Conservation (phyloP, 2,888 invertebrate genomes). For the Perithous albicinctus region DNA sequence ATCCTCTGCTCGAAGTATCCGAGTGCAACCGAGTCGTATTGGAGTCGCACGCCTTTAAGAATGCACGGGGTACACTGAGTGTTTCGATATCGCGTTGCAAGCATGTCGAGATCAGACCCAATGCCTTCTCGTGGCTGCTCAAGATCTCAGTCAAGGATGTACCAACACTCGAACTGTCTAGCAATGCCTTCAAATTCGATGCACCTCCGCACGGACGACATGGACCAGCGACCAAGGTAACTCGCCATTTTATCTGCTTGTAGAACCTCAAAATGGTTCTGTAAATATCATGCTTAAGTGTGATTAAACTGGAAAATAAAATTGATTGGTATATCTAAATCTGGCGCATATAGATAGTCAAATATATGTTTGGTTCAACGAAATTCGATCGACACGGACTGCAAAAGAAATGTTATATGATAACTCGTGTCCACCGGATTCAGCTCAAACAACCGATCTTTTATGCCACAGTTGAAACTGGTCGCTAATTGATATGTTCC, state of each 20-base stretch:
- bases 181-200: conserved; percentile 88
- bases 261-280: no score
- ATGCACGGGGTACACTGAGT: conserved; percentile 88
- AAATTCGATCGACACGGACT: no score
- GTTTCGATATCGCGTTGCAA: conserved; percentile 87
- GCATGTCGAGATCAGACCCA: conserved; percentile 87
- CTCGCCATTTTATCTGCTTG: conserved; percentile 17
- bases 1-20: conserved; percentile 87
- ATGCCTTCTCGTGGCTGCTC: conserved; percentile 89
- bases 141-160: conserved; percentile 88
- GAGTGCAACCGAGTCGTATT: conserved; percentile 87
- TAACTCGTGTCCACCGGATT: no score
- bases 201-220: conserved; percentile 87
- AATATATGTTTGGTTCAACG: no score
- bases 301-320: no score
- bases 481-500: background rate
- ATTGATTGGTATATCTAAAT: no score
- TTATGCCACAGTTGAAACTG: no score
- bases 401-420: no score
- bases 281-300: no score
- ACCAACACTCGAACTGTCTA: conserved; percentile 86
- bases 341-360: no score
- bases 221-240: conserved; percentile 86
- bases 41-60: conserved; percentile 88
- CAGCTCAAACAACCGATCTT: no score